phyloP scores from a whole-genome alignment of 2,888 invertebrate species.

The Thumatha senex region DNA sequence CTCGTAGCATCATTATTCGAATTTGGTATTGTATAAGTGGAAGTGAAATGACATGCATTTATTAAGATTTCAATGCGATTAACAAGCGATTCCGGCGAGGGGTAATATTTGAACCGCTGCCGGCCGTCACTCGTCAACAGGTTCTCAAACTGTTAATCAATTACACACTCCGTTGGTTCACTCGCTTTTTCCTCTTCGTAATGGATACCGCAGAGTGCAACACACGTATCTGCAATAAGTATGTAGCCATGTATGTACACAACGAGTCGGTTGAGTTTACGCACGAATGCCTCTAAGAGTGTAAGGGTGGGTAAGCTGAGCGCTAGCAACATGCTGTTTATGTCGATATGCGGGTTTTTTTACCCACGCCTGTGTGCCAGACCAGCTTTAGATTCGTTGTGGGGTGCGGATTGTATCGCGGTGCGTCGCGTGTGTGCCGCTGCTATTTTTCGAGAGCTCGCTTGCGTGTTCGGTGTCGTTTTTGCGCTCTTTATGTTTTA shows the following conservation, averaged over 20 bases:
- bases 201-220: conserved; percentile 66
- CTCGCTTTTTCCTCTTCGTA: conserved; percentile 73
- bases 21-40: conserved; percentile 32
- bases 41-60: conserved; percentile 50
- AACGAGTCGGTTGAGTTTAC: conserved; percentile 58
- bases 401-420: conserved; percentile 51
- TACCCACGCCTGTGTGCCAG: conserved; percentile 41
- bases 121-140: conserved; percentile 54
- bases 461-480: conserved; percentile 69
- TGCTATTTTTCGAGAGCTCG: conserved; percentile 70
- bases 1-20: conserved; percentile 12
- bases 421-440: conserved; percentile 37
- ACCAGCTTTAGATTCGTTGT: conserved; percentile 22
- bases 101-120: conserved; percentile 29
- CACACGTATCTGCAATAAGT: conserved; percentile 63
- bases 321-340: conserved; percentile 41
- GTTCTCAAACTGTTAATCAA: conserved; percentile 77
- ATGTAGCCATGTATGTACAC: conserved; percentile 41
- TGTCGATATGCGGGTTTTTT: conserved; percentile 58
- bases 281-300: conserved; percentile 72
- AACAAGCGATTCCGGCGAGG: conserved; percentile 36
- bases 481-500: conserved; percentile 74
- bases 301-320: conserved; percentile 57
- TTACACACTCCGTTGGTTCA: conserved; percentile 73
- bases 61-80: conserved; percentile 59